A percentile compares a stretch with the other conserved stretches of the same genome.
phyloP scores from a whole-genome alignment of 2,113 vertebrate species.

The Epinephelus cyanopodus region DNA sequence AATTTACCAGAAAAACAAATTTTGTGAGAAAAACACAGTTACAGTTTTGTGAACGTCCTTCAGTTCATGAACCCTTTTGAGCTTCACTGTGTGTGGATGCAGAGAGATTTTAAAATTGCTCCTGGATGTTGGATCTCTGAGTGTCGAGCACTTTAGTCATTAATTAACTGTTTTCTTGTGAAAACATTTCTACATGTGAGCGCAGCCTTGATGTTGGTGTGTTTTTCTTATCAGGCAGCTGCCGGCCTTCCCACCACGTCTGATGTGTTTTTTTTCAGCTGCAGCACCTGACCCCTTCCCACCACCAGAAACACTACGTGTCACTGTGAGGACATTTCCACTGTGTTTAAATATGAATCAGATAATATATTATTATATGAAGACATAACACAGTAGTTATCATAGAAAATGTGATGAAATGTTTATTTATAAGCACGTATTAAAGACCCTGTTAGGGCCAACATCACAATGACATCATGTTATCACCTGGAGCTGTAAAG shows the following conservation, averaged over 20 bases:
- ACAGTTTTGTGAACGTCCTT: background rate
- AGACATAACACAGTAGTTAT: no score
- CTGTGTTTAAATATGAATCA: no score
- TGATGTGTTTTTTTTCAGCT: background rate
- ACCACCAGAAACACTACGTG: background rate
- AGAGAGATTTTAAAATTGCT: background rate
- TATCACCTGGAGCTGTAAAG: no score
- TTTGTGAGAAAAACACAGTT: background rate
- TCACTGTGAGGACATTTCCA: no score
- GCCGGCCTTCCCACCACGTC: conserved; percentile 23
- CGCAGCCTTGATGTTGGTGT: conserved; percentile 34
- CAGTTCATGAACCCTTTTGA: background rate
- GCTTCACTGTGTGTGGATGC: no score
- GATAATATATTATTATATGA: no score
- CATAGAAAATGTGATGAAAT: no score
- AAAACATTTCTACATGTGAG: background rate
- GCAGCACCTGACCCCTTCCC: conserved; percentile 42
- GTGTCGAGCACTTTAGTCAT: background rate
- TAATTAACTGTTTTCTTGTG: conserved; percentile 28
- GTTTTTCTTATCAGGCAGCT: conserved; percentile 43
- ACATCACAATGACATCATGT: no score
- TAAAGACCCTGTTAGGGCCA: no score
- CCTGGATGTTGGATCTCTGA: background rate
- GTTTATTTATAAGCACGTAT: no score
- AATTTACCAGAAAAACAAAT: no score